These are phyloP conservation scores for Oopsacas minuta DNA, from an alignment of 37 sponge, comb jelly and placozoan species.

Conservation along the genomic window DNA sequence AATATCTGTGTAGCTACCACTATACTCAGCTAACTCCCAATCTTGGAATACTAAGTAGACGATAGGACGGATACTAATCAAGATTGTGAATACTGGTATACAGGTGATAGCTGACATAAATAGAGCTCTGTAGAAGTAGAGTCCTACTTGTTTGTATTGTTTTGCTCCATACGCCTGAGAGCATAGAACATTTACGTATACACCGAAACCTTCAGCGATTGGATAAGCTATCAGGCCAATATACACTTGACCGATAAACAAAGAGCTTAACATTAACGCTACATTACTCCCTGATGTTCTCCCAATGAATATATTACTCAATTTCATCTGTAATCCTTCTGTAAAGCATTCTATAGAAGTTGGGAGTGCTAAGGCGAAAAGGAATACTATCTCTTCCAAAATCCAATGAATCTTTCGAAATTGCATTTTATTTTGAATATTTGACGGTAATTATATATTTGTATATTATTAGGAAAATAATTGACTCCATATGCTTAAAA, in stretches of 20 bases:
- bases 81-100: not conserved
- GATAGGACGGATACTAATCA: not conserved
- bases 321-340: constrained; percentile 6
- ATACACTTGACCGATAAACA: not conserved
- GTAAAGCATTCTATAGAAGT: not conserved
- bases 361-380: not conserved
- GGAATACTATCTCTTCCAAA: not conserved
- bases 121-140: constrained; percentile 17
- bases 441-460: too few relatives aligned
- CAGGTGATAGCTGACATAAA: not conserved
- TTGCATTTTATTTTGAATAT: not conserved
- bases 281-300: not conserved
- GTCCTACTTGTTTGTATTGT: constrained; percentile 7
- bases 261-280: not conserved
- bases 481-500: too few relatives aligned
- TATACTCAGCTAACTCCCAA: not conserved
- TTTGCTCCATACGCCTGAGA: constrained; percentile 7
- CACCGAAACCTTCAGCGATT: not conserved
- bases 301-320: constrained; percentile 12
- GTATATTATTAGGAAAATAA: too few relatives aligned
- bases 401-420: not conserved
- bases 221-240: not conserved
- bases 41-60: not conserved
- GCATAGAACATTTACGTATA: not conserved
- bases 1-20: not conserved